phyloP scores from a whole-genome alignment of 2,797 vertebrate species.

The Rhabdomys pumilio region DNA sequence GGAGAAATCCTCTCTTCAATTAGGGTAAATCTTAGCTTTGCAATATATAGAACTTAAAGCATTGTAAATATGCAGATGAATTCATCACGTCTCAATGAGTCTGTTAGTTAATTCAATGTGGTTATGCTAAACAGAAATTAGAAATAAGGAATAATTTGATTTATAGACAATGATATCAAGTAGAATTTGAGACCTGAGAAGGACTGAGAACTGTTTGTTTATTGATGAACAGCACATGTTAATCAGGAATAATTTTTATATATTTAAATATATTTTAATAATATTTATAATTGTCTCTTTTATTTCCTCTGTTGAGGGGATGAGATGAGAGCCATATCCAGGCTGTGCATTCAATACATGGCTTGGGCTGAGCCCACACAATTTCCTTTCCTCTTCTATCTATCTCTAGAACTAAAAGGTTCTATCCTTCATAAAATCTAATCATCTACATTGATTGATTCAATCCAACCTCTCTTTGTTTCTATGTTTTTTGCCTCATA shows the following conservation, averaged over 20 bases:
- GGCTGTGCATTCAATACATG: not conserved
- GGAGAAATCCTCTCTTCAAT: not conserved
- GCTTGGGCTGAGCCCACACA: not conserved
- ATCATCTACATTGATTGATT: not conserved
- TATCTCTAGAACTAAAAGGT: not conserved
- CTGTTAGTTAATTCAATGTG: not conserved
- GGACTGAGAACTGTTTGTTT: not conserved
- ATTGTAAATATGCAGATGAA: not conserved
- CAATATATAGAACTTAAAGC: not conserved
- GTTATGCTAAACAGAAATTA: constrained; percentile 25
- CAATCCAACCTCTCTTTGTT: not conserved
- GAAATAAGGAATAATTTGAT: not conserved
- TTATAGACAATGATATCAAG: not conserved
- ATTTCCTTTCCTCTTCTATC: not conserved
- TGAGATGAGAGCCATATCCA: not conserved
- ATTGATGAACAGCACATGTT: not conserved
- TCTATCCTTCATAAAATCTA: not conserved
- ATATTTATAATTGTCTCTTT: not conserved
- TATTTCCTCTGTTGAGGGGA: not conserved
- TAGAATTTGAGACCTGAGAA: not conserved
- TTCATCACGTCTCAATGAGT: not conserved
- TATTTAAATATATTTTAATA: too few species aligned
- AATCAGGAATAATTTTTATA: not conserved
- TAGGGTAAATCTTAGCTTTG: not conserved
- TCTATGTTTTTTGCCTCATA: not conserved